Conservation (phyloP, 2,113 vertebrate genomes). For the Peromyscus californicus region DNA sequence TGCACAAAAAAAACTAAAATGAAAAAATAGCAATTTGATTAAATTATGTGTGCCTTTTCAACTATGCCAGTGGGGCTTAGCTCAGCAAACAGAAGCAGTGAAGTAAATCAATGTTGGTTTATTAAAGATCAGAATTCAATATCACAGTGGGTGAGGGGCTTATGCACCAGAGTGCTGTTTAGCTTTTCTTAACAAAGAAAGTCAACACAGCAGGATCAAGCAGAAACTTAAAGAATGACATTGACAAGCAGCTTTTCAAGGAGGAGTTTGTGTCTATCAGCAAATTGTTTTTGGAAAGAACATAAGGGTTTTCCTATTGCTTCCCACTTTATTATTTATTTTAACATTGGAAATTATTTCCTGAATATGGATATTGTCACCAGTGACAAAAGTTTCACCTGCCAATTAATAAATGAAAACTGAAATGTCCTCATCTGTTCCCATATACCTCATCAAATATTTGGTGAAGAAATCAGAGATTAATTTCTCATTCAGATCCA, state of each 20-base stretch:
- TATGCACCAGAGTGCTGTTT: slow-evolving; percentile 84
- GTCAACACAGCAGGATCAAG: slow-evolving; percentile 79
- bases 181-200: slow-evolving; percentile 83
- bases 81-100: slow-evolving; percentile 89
- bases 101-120: slow-evolving; percentile 90
- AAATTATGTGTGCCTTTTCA: slow-evolving; percentile 88
- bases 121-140: slow-evolving; percentile 92
- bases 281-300: not conserved
- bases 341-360: slow-evolving; percentile 51
- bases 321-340: not conserved
- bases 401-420: slow-evolving; percentile 65
- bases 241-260: slow-evolving; percentile 65
- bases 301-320: not conserved
- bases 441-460: slow-evolving; percentile 70
- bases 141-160: slow-evolving; percentile 87
- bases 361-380: slow-evolving; percentile 19
- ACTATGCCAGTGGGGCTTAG: slow-evolving; percentile 86
- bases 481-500: slow-evolving; percentile 58
- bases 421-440: slow-evolving; percentile 63
- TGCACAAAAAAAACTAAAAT: slow-evolving; percentile 88
- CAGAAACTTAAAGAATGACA: slow-evolving; percentile 73
- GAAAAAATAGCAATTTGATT: slow-evolving; percentile 89
- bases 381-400: not conserved
- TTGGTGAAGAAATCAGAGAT: slow-evolving; percentile 75
- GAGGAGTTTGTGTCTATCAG: slow-evolving; percentile 23